Percentiles rank a stretch among this genome's conserved stretches.
These are phyloP conservation scores for Boloria euphrosyne DNA, from an alignment of 2,888 invertebrate species.

Conservation along the genomic window DNA sequence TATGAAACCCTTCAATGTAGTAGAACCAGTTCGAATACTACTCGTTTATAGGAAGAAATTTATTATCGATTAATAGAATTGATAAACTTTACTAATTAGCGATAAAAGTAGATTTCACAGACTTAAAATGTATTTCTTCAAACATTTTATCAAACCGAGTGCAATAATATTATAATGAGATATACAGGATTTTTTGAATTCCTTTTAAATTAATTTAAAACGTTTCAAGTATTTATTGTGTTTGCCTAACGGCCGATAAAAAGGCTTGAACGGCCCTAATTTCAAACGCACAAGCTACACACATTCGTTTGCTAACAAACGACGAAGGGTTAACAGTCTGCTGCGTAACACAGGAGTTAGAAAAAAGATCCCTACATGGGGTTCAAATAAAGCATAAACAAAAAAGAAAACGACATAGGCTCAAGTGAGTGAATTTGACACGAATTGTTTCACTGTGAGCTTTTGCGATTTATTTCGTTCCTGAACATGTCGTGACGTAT, in stretches of 20 bases:
- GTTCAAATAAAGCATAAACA: conserved; percentile 55
- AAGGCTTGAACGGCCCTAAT: conserved; percentile 57
- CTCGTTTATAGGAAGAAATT: conserved; percentile 38
- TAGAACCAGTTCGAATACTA: conserved; percentile 36
- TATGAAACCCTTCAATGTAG: conserved; percentile 32
- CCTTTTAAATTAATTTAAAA: conserved; percentile 15
- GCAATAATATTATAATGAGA: neutral
- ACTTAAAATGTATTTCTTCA: no score
- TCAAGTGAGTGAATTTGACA: conserved; percentile 46
- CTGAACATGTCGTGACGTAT: conserved; percentile 20
- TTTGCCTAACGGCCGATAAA: conserved; percentile 56
- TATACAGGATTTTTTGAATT: neutral
- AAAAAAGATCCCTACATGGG: conserved; percentile 58
- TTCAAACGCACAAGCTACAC: conserved; percentile 56
- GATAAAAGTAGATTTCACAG: neutral
- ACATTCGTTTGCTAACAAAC: conserved; percentile 64
- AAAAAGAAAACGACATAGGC: conserved; percentile 47
- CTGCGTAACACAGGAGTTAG: conserved; percentile 65
- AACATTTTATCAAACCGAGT: no score
- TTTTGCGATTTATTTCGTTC: conserved; percentile 38
- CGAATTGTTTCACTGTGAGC: conserved; percentile 41
- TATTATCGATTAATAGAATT: conserved; percentile 10
- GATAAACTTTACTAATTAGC: neutral
- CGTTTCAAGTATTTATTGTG: conserved; percentile 35
- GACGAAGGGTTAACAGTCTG: conserved; percentile 76